Base-by-base conservation (phyloP, 2,888 invertebrate species). In the Eudasyphora cyanicolor region DNA sequence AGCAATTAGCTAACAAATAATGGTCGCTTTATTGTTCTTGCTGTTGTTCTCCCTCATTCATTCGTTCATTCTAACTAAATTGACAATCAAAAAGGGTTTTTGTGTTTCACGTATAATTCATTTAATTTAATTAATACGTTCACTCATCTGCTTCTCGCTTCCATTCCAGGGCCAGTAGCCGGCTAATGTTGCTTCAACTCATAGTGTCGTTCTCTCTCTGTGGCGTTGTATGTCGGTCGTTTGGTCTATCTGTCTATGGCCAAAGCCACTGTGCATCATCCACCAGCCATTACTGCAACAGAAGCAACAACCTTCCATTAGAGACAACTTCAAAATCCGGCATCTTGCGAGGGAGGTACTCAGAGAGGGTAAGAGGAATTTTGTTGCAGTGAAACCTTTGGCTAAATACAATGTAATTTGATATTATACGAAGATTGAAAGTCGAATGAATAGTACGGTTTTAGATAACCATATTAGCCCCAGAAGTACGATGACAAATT, bases 41-140 rank as follows among this genome's bases (percentile, higher is more conserved):
- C 14, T 64, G 8, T 45, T 45, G n/a, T 45, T 45, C n/a, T 19
- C 29, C 14, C 60, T 14, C n/a, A n/a, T n/a, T n/a, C n/a, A n/a
- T n/a, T n/a, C n/a, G n/a, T n/a, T 29, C 38, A n/a, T 64, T 19
- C 32, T 24, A 60, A 70, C 32, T 10, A 77, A 83, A 86, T 79
- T 85, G 81, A 80, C 76, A 85, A 76, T 82, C 77, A 79, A 82
- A 85, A 86, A 82, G 80, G 82, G 76, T 85, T 86, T 86, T 77
- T 84, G 75, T 85, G 82, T 78, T 85, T 83, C 38, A 75, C 45
- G 70, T 76, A 62, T 74, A 85, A 84, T 81, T 84, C 79, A 83
- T 85, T 76, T 84, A 85, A 85, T 85, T 85, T 83, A 80, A 86
- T 82, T 82, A 85, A 82, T 85, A 79, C 79, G 70, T 71, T 82